phyloP scores from a whole-genome alignment of 1,140 invertebrate species.

The Bombus turneri region DNA sequence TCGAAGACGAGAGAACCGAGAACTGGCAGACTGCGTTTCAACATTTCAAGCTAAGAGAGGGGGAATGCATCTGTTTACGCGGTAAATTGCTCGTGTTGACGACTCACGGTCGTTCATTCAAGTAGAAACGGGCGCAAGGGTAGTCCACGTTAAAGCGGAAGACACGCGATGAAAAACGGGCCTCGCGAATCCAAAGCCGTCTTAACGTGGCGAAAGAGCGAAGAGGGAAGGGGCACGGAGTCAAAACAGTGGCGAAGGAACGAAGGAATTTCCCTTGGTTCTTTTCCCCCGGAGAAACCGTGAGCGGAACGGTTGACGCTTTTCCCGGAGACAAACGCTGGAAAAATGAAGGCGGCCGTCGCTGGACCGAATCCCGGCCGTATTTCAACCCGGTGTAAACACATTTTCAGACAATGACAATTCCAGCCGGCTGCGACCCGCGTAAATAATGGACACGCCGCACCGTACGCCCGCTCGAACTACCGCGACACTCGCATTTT shows the following conservation, averaged over 20 bases:
- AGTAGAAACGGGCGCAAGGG: constrained; percentile 5
- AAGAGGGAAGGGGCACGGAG: too few species aligned
- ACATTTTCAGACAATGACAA: constrained; percentile 61
- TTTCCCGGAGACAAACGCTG: constrained; percentile 58
- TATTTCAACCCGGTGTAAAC: constrained; percentile 64
- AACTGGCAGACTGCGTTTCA: too few species aligned
- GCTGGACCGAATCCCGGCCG: constrained; percentile 56
- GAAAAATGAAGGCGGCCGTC: constrained; percentile 66
- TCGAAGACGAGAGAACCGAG: background rate
- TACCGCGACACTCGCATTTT: constrained; percentile 26
- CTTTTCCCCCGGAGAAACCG: background rate
- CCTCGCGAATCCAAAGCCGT: background rate
- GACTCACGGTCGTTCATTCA: constrained; percentile 38
- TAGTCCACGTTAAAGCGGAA: constrained; percentile 39
- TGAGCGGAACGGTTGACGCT: constrained; percentile 32
- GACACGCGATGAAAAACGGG: constrained; percentile 36
- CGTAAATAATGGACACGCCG: constrained; percentile 66
- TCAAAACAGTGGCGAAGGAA: background rate
- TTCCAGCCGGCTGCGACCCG: constrained; percentile 23
- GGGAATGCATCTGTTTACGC: constrained; percentile 37
- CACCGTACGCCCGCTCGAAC: constrained; percentile 2
- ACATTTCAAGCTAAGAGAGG: too few species aligned
- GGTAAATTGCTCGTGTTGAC: constrained; percentile 44
- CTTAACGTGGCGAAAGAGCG: background rate
- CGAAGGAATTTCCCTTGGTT: background rate